These are phyloP conservation scores for Turdus rufiventris DNA, from an alignment of 2,113 vertebrate genomes.

Conservation along the genomic window DNA sequence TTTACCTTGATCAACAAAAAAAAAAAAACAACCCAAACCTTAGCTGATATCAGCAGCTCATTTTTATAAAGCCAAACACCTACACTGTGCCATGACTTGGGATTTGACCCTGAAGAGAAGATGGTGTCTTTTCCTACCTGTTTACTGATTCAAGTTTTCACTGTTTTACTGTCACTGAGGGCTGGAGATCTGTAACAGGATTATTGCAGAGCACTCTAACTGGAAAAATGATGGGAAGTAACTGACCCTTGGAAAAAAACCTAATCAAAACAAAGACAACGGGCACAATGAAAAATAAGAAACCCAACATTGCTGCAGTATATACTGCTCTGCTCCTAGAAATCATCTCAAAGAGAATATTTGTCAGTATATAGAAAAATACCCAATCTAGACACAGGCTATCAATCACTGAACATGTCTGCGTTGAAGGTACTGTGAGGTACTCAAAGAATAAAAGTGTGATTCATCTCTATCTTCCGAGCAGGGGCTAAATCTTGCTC, in stretches of 20 bases:
- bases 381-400: constrained; percentile 55
- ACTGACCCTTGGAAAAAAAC: not conserved
- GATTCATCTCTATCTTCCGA: constrained; percentile 49
- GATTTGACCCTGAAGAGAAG: not conserved
- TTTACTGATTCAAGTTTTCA: constrained; percentile 6
- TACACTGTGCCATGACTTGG: not conserved
- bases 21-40: not conserved
- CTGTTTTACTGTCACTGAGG: not conserved
- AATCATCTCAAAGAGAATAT: constrained; percentile 12
- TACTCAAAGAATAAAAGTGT: constrained; percentile 62
- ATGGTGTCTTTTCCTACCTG: not conserved
- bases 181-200: constrained; percentile 6
- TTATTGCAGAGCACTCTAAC: constrained; percentile 1
- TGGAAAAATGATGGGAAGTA: not conserved
- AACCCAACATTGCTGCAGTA: not conserved
- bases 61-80: not conserved
- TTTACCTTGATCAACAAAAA: not conserved
- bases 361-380: constrained; percentile 63
- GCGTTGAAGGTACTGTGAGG: constrained; percentile 27
- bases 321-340: constrained; percentile 23
- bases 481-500: constrained; percentile 46
- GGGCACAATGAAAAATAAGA: not conserved
- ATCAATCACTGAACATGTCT: constrained; percentile 57
- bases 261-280: constrained; percentile 42
- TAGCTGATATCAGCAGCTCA: not conserved